A percentile compares a stretch with the other conserved stretches of the same genome.
Conservation (phyloP, 30 jellyfish, hydroid and myxozoan genomes). For the Hydractinia symbiolongicarpus region DNA sequence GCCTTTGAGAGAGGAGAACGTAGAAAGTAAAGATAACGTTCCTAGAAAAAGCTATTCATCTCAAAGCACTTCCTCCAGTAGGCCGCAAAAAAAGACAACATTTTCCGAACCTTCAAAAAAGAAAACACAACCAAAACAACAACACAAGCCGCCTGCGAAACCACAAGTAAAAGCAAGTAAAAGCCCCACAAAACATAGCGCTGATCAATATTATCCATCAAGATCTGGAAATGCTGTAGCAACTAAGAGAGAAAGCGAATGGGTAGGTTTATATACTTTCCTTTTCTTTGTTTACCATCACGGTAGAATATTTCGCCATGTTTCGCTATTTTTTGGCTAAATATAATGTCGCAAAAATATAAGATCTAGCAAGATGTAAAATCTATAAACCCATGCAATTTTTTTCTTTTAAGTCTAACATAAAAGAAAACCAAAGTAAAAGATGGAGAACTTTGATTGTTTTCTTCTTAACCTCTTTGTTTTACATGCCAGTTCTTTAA, state of each 20-base stretch:
- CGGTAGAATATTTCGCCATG: background rate
- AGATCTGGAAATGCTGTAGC: background rate
- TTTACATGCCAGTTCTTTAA: background rate
- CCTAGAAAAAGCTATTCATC: background rate
- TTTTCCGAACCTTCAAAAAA: constrained; percentile 9
- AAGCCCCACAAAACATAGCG: background rate
- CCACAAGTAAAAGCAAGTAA: background rate
- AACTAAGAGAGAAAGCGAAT: background rate
- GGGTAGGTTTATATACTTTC: background rate
- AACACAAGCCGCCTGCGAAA: background rate
- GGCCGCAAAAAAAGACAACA: background rate
- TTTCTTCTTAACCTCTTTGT: background rate
- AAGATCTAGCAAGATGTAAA: too few species aligned
- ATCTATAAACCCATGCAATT: too few species aligned
- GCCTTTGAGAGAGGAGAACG: constrained; percentile 11
- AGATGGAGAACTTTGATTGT: too few species aligned
- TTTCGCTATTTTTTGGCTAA: too few species aligned
- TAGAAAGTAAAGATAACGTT: background rate
- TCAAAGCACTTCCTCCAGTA: too few species aligned
- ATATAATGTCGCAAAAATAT: too few species aligned
- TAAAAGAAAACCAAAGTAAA: too few species aligned
- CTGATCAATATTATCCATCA: constrained; percentile 13
- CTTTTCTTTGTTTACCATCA: background rate
- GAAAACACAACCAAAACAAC: too few species aligned
- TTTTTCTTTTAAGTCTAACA: too few species aligned